These are phyloP conservation scores for Pseudolaguvia tuberculata DNA, from an alignment of 2,113 vertebrate species.

Conservation along the genomic window DNA sequence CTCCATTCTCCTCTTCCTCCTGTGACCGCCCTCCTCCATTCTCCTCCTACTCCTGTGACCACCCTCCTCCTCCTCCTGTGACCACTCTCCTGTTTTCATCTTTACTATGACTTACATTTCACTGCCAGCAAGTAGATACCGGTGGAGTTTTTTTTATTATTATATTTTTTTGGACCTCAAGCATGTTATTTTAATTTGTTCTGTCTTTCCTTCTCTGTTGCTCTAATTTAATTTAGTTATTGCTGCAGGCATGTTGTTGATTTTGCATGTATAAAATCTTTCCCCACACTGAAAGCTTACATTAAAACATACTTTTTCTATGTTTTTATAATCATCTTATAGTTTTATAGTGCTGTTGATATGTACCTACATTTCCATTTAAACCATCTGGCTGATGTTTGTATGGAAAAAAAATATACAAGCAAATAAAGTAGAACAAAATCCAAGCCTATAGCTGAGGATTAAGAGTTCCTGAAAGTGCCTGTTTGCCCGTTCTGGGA, in stretches of 20 bases:
- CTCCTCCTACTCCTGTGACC: too few species aligned
- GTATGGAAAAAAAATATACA: too few species aligned
- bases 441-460: slow-evolving; percentile 1
- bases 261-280: slow-evolving; percentile 1
- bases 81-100: not conserved
- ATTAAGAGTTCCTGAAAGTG: not conserved
- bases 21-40: not conserved
- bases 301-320: not conserved
- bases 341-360: too few species aligned
- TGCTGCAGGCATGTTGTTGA: slow-evolving; percentile 9
- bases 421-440: slow-evolving; percentile 5
- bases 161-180: not conserved
- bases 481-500: not conserved
- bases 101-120: not conserved
- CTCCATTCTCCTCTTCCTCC: slow-evolving; percentile 7
- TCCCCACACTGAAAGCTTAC: not conserved
- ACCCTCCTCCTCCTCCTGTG: slow-evolving; percentile 16
- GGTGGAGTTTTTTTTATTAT: slow-evolving; percentile 1
- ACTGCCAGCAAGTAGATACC: slow-evolving; percentile 30
- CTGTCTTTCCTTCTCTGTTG: slow-evolving; percentile 1
- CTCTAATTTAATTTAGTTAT: slow-evolving; percentile 9
- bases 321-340: too few species aligned
- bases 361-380: not conserved
- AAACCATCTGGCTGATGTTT: not conserved
- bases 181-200: not conserved